Conservation (phyloP, 1,140 invertebrate genomes). For the Stegodyphus dumicola region DNA sequence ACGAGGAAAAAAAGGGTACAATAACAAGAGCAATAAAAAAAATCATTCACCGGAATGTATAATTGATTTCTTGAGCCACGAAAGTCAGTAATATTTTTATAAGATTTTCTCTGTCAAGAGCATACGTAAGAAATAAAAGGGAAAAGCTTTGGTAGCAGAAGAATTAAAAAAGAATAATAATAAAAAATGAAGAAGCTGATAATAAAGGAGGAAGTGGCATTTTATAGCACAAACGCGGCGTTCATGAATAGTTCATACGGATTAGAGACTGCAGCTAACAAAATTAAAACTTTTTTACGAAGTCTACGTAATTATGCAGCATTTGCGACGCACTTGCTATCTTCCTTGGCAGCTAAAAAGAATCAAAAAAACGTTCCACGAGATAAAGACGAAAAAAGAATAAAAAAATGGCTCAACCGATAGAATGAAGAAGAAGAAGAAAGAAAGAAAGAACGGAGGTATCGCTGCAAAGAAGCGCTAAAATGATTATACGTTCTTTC, state of each 20-base stretch:
- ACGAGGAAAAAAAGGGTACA: neutral
- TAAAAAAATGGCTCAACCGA: constrained; percentile 45
- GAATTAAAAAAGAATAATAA: constrained; percentile 4
- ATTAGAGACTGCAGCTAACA: constrained; percentile 60
- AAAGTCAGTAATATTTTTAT: constrained; percentile 61
- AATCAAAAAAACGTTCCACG: constrained; percentile 34
- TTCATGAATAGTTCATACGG: constrained; percentile 61
- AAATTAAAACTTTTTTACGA: constrained; percentile 61
- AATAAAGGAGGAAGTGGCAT: constrained; percentile 60
- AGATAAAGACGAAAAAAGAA: neutral
- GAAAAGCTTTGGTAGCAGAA: constrained; percentile 4
- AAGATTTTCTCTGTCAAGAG: constrained; percentile 60
- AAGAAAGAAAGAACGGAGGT: constrained; percentile 44
- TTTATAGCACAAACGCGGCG: constrained; percentile 53
- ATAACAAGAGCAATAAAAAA: constrained; percentile 20
- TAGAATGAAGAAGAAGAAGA: constrained; percentile 33
- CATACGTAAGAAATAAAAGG: constrained; percentile 5
- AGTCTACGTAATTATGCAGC: constrained; percentile 61
- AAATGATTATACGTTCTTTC: constrained; percentile 59
- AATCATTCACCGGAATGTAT: constrained; percentile 47
- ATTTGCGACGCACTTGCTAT: constrained; percentile 58
- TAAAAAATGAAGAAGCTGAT: constrained; percentile 46
- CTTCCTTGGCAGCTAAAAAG: constrained; percentile 39
- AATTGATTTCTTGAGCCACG: constrained; percentile 58
- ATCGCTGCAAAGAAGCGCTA: constrained; percentile 60